phyloP scores from a whole-genome alignment of 2,888 invertebrate species.

The Chymomyza fuscimana region DNA sequence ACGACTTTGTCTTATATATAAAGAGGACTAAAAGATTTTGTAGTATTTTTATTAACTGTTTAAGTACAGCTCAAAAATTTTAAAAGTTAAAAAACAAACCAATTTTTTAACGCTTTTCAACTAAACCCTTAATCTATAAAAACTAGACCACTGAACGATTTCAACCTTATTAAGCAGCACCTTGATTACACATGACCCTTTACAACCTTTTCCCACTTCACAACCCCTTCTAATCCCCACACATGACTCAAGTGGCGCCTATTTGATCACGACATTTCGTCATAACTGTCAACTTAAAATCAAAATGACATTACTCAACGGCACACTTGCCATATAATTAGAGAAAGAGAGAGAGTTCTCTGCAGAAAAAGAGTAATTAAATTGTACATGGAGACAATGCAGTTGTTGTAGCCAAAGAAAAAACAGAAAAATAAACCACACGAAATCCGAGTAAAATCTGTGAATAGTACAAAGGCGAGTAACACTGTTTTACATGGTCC shows the following conservation, averaged over 20 bases:
- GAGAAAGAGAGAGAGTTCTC: slow-evolving; percentile 9
- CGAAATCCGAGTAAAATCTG: slow-evolving; percentile 16
- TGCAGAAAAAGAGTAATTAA: slow-evolving; percentile 49
- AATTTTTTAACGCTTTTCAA: too few relatives aligned
- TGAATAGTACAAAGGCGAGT: background rate
- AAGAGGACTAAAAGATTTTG: too few relatives aligned
- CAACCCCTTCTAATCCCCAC: background rate
- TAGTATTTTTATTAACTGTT: too few relatives aligned
- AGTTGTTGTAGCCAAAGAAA: slow-evolving; percentile 26
- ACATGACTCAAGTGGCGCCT: background rate
- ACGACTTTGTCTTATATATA: too few relatives aligned
- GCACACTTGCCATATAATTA: slow-evolving; percentile 65
- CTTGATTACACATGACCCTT: background rate
- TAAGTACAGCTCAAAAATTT: too few relatives aligned
- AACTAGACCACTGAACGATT: too few relatives aligned
- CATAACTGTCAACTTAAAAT: slow-evolving; percentile 68
- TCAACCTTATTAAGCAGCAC: too few relatives aligned
- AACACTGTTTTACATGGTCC: background rate
- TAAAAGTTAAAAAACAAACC: too few relatives aligned
- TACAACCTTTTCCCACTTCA: background rate
- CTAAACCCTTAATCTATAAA: too few relatives aligned
- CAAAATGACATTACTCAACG: slow-evolving; percentile 61
- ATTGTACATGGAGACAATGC: slow-evolving; percentile 27
- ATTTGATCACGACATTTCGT: slow-evolving; percentile 48
- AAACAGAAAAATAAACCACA: slow-evolving; percentile 17